These are phyloP conservation scores for Papilio aristodemus DNA, from an alignment of 1,140 invertebrate species.

Conservation along the genomic window DNA sequence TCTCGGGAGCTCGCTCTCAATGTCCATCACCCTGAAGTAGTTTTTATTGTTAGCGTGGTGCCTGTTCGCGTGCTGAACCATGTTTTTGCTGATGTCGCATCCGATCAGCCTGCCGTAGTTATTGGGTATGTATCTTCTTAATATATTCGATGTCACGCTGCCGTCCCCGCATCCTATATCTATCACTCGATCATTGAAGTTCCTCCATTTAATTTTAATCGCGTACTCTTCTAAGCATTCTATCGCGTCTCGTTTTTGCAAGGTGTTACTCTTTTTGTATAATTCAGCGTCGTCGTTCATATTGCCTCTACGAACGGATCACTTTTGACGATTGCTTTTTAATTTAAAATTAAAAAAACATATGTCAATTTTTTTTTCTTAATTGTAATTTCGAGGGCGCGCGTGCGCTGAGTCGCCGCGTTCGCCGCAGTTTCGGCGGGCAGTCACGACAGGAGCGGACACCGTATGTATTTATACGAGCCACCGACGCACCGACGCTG, in stretches of 20 bases:
- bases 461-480: slow-evolving; percentile 67
- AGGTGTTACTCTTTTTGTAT: slow-evolving; percentile 83
- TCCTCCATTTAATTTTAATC: slow-evolving; percentile 81
- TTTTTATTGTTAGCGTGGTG: slow-evolving; percentile 77
- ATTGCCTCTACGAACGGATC: slow-evolving; percentile 33
- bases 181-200: slow-evolving; percentile 81
- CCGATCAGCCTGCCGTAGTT: slow-evolving; percentile 80
- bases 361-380: slow-evolving; percentile 40
- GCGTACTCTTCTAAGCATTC: slow-evolving; percentile 85
- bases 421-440: slow-evolving; percentile 57
- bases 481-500: slow-evolving; percentile 43
- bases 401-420: slow-evolving; percentile 52
- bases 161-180: slow-evolving; percentile 92
- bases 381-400: slow-evolving; percentile 42
- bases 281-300: slow-evolving; percentile 85
- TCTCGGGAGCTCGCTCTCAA: slow-evolving; percentile 80
- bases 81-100: slow-evolving; percentile 85
- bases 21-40: slow-evolving; percentile 85
- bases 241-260: slow-evolving; percentile 85
- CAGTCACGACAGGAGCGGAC: slow-evolving; percentile 52
- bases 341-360: slow-evolving; percentile 8
- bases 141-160: slow-evolving; percentile 85
- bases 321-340: not conserved
- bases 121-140: slow-evolving; percentile 83
- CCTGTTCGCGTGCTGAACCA: slow-evolving; percentile 85